Conservation (phyloP, 1,140 invertebrate species). For the Triops longicaudatus region DNA sequence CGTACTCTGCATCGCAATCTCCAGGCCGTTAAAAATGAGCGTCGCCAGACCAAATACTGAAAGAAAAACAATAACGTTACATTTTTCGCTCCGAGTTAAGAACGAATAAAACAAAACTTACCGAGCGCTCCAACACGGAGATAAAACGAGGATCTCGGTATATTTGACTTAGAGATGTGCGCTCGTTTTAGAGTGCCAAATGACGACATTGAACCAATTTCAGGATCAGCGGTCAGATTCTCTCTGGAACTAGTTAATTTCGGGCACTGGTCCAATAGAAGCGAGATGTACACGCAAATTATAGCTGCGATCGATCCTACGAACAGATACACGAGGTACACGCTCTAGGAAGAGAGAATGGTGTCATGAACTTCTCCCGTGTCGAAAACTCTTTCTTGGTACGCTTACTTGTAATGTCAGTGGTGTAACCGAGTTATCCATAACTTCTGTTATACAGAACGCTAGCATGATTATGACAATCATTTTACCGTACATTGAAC, state of each 20-base stretch:
- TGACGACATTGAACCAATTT: slow-evolving; percentile 41
- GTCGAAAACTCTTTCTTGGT: background rate
- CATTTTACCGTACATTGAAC: slow-evolving; percentile 53
- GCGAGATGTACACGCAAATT: slow-evolving; percentile 55
- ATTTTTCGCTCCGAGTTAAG: too few relatives aligned
- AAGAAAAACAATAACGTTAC: slow-evolving; percentile 5
- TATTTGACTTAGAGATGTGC: slow-evolving; percentile 47
- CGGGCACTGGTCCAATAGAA: slow-evolving; percentile 49
- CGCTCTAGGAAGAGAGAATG: slow-evolving; percentile 43
- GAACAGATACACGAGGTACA: slow-evolving; percentile 56
- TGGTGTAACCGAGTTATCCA: slow-evolving; percentile 49
- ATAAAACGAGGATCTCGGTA: slow-evolving; percentile 54
- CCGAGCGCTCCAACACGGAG: slow-evolving; percentile 56
- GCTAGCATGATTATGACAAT: slow-evolving; percentile 50
- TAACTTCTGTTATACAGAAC: slow-evolving; percentile 51
- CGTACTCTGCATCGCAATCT: slow-evolving; percentile 54
- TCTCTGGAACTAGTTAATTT: slow-evolving; percentile 37
- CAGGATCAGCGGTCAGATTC: slow-evolving; percentile 35
- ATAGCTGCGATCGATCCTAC: slow-evolving; percentile 54
- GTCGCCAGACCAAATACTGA: slow-evolving; percentile 57
- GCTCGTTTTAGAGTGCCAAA: slow-evolving; percentile 50
- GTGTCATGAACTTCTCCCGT: slow-evolving; percentile 23
- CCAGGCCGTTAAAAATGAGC: slow-evolving; percentile 55
- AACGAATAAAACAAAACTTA: slow-evolving; percentile 36
- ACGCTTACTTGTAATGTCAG: slow-evolving; percentile 51